A percentile compares a stretch with the other conserved stretches of the same genome.
Conservation (phyloP, 1,140 invertebrate genomes). For the Drosophila albomicans region DNA sequence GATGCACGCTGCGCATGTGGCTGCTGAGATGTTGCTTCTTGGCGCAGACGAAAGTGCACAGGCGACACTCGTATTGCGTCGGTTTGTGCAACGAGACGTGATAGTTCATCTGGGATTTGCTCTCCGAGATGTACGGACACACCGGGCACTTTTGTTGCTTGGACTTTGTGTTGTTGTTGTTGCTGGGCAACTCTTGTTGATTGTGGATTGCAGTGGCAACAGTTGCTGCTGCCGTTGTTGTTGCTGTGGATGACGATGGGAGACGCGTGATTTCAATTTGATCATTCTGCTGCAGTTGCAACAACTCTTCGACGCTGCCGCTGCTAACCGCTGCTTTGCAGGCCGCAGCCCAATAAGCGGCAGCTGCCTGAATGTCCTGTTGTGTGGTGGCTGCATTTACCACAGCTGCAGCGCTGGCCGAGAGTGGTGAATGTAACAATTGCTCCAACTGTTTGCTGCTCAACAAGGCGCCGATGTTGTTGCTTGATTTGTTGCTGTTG, state of each 20-base stretch:
- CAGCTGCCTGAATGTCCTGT: conserved; percentile 74
- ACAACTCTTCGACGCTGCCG: conserved; percentile 65
- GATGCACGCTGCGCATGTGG: conserved; percentile 87
- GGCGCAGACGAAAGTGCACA: conserved; percentile 93
- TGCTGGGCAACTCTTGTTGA: conserved; percentile 30
- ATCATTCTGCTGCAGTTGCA: conserved; percentile 79
- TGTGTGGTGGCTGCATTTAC: conserved; percentile 73
- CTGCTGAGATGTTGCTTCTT: conserved; percentile 91
- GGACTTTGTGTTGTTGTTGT: conserved; percentile 68
- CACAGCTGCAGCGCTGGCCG: conserved; percentile 66
- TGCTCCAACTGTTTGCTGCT: conserved; percentile 64
- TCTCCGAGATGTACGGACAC: conserved; percentile 93
- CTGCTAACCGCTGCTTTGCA: conserved; percentile 61
- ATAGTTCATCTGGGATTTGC: conserved; percentile 93
- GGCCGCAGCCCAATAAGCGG: conserved; percentile 69
- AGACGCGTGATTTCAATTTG: conserved; percentile 80
- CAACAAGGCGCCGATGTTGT: conserved; percentile 37
- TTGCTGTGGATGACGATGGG: conserved; percentile 28
- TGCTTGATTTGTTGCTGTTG: conserved; percentile 40
- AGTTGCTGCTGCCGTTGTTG: background rate
- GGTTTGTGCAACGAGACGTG: conserved; percentile 94
- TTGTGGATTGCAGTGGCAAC: background rate
- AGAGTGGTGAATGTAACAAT: conserved; percentile 70
- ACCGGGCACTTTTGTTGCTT: conserved; percentile 89
- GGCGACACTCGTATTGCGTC: conserved; percentile 90